Evolutionary conservation across 2,113 vertebrate genomes (phyloP).

Genomic region (Amphilophus citrinellus): DNA sequence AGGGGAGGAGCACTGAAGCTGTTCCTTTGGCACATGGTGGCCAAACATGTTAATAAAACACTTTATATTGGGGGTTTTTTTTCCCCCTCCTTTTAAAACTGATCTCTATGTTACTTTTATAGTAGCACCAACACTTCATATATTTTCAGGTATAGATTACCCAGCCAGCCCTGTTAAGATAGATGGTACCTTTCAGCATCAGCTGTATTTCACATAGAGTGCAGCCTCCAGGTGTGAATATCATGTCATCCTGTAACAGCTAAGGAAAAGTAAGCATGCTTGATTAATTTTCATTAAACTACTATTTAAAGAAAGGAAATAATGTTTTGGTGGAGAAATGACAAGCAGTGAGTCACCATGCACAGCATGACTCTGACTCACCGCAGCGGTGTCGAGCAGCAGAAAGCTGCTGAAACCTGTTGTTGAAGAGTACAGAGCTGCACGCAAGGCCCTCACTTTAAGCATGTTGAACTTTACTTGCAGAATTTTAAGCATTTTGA

Average conservation of each 20-base stretch:
- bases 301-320: conserved; percentile 38
- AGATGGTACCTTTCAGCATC: conserved; percentile 9
- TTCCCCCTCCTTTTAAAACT: background rate
- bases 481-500: background rate
- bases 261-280: conserved; percentile 4
- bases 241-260: background rate
- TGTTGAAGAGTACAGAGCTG: conserved; percentile 14
- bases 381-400: background rate
- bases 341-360: conserved; percentile 41
- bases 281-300: conserved; percentile 19
- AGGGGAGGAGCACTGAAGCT: background rate
- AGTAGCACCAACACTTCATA: background rate
- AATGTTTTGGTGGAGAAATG: conserved; percentile 37
- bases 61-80: background rate
- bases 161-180: background rate
- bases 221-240: conserved; percentile 22
- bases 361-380: conserved; percentile 44
- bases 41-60: background rate
- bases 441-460: conserved; percentile 6
- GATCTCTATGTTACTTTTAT: background rate
- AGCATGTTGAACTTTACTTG: background rate
- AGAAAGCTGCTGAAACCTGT: conserved; percentile 50
- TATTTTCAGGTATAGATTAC: background rate
- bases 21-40: background rate
- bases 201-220: background rate